Evolutionary conservation across 2,888 invertebrate species (phyloP).

Genomic region (Pollenia griseotomentosa): DNA sequence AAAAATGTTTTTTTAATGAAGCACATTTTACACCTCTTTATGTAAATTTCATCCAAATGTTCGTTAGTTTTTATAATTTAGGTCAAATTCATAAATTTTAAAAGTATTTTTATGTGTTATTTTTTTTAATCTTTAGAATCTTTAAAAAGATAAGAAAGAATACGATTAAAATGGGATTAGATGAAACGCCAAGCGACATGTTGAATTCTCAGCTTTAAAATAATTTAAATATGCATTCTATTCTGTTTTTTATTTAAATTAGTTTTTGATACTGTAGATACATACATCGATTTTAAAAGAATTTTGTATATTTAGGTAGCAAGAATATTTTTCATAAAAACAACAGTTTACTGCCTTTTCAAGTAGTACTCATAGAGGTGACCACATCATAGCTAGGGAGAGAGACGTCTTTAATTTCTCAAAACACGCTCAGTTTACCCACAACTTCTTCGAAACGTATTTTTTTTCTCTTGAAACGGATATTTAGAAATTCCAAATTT

Average conservation of each 20-base stretch:
- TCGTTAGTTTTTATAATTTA: slow-evolving; percentile 27
- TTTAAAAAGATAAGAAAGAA: slow-evolving; percentile 43
- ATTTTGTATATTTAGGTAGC: slow-evolving; percentile 34
- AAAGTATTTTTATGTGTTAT: slow-evolving; percentile 23
- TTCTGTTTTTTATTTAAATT: too few species aligned
- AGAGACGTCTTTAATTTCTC: too few species aligned
- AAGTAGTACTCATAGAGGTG: background rate
- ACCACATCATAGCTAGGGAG: too few species aligned
- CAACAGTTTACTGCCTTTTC: background rate
- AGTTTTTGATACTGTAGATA: background rate
- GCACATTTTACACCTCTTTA: slow-evolving; percentile 61
- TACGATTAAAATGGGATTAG: slow-evolving; percentile 40
- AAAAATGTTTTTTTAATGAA: slow-evolving; percentile 65
- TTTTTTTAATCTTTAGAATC: slow-evolving; percentile 56
- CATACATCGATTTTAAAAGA: background rate
- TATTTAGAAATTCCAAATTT: too few species aligned
- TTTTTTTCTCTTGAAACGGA: too few species aligned
- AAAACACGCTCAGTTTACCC: too few species aligned
- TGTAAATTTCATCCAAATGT: slow-evolving; percentile 28
- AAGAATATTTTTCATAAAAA: background rate
- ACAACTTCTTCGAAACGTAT: too few species aligned
- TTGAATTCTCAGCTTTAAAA: background rate
- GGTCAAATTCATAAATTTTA: slow-evolving; percentile 66
- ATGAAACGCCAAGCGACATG: slow-evolving; percentile 65
- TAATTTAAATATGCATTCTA: too few species aligned